Evolutionary conservation across 2,113 vertebrate species (phyloP).

Genomic region (Orycteropus afer): DNA sequence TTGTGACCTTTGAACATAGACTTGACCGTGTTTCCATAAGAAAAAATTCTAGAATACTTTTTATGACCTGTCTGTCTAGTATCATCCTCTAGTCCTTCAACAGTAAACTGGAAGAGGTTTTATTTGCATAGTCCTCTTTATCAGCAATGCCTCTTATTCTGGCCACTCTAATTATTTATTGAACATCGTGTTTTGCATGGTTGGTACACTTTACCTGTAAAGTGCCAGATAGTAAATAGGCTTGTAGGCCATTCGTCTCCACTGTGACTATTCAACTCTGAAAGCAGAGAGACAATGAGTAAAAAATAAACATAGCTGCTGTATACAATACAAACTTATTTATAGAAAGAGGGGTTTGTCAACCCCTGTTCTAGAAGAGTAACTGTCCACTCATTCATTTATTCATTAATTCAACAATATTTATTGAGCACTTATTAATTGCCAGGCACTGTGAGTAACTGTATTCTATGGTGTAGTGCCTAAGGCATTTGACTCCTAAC

Average conservation of each 20-base stretch:
- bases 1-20: not conserved
- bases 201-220: not conserved
- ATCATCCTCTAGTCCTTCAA: not conserved
- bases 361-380: not conserved
- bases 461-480: too few relatives aligned
- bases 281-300: not conserved
- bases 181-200: not conserved
- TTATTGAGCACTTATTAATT: not conserved
- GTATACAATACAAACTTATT: not conserved
- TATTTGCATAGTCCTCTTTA: not conserved
- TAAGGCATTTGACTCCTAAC: too few relatives aligned
- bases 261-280: not conserved
- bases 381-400: conserved; percentile 6
- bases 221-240: not conserved
- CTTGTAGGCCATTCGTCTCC: not conserved
- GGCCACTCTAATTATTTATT: not conserved
- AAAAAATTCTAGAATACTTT: not conserved
- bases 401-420: conserved; percentile 26
- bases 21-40: not conserved
- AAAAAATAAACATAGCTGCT: not conserved
- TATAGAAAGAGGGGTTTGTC: not conserved
- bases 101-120: not conserved
- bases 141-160: not conserved
- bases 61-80: not conserved
- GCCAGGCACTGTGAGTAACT: not conserved